A percentile compares a stretch with the other conserved stretches of the same genome.
phyloP scores from a whole-genome alignment of 2,113 vertebrate species.

The Hippopotamus amphibius region DNA sequence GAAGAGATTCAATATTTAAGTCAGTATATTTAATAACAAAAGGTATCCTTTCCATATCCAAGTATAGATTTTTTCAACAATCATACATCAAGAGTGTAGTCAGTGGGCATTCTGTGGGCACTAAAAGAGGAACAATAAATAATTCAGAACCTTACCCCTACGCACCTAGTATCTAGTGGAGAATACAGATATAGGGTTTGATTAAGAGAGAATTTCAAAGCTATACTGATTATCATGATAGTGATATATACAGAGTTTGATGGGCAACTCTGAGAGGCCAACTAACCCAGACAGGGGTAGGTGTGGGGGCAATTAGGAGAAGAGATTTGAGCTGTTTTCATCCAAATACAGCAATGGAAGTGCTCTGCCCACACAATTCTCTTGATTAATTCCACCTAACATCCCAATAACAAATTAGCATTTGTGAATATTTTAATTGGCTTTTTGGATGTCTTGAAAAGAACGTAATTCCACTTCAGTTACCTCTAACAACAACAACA shows the following conservation, averaged over 20 bases:
- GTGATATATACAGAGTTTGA: background rate
- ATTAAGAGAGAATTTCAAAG: background rate
- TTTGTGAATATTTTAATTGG: constrained; percentile 20
- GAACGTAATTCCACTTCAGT: background rate
- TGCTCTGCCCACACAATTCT: background rate
- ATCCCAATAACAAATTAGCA: background rate
- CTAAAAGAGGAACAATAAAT: background rate
- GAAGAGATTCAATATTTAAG: background rate
- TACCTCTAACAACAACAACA: background rate
- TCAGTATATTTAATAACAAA: background rate
- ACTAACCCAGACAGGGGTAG: background rate
- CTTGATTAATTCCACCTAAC: constrained; percentile 42
- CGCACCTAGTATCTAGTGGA: background rate
- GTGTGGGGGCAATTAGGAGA: background rate
- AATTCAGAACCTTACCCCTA: background rate
- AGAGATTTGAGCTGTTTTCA: background rate
- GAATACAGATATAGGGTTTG: background rate
- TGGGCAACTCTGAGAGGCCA: background rate
- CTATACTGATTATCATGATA: background rate
- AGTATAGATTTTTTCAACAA: background rate
- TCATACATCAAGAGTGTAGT: background rate
- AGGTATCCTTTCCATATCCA: background rate
- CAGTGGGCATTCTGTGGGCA: background rate
- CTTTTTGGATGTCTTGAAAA: background rate
- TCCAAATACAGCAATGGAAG: background rate